Conservation (phyloP, 2,888 invertebrate species). For the Pimpla rufipes region DNA sequence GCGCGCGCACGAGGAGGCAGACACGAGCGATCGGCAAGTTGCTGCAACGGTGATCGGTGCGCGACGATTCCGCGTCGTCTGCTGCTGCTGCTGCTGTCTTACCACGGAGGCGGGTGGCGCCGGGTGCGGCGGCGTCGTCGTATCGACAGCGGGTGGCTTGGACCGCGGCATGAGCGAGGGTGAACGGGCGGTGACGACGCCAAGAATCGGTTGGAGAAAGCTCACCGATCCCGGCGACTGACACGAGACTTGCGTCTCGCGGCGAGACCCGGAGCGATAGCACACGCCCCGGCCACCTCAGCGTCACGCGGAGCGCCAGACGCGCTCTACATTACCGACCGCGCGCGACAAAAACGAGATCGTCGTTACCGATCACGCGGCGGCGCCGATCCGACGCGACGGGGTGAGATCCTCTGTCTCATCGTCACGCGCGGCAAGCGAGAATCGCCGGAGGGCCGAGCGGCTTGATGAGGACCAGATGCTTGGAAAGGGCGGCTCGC, state of each 20-base stretch:
- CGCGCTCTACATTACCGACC: constrained; percentile 62
- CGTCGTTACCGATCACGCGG: not conserved
- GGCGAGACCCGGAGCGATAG: constrained; percentile 82
- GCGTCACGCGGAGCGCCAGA: constrained; percentile 13
- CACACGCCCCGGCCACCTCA: constrained; percentile 76
- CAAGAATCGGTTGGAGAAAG: constrained; percentile 85
- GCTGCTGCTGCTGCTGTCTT: constrained; percentile 22
- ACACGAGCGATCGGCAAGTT: not conserved
- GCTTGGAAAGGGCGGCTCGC: constrained; percentile 68
- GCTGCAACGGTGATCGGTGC: not conserved
- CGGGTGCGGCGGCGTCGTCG: constrained; percentile 50
- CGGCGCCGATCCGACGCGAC: not conserved
- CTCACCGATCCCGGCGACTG: constrained; percentile 88
- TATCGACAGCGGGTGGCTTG: constrained; percentile 71
- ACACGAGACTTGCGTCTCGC: constrained; percentile 83
- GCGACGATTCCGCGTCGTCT: constrained; percentile 38
- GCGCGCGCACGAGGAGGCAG: not conserved
- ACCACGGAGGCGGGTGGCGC: constrained; percentile 1
- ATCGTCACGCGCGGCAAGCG: not conserved
- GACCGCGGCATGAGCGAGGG: constrained; percentile 83
- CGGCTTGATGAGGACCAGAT: constrained; percentile 75
- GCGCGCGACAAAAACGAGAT: not conserved
- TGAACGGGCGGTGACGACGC: constrained; percentile 82
- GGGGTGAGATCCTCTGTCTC: no score
- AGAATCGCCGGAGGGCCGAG: not conserved